Base-by-base conservation (phyloP, 2,888 invertebrate species). In the Selenia dentaria region DNA sequence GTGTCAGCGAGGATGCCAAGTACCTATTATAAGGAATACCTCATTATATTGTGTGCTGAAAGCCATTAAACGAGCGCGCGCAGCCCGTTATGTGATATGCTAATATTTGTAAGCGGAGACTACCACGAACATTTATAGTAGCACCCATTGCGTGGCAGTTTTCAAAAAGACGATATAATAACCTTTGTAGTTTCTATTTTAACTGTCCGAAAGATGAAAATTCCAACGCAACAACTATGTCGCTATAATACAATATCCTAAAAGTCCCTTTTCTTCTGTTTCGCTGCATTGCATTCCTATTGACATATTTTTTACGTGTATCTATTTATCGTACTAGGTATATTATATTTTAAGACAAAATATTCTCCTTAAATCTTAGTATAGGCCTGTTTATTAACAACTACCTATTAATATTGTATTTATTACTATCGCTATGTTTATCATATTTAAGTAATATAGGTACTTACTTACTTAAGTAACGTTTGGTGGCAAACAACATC, bases 341-440 rank as follows among this genome's bases (percentile, higher is more conserved):
- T 16, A 22, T 10, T 24, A n/a, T 24, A 24, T 1, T 24, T 25
- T 10, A 10, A 25, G 4, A 3, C 4, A 27, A 11, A 12, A 11
- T 27, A 11, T 27, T 6, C 27, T 26, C 25, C 2, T 10, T 10
- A 10, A 9, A 6, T 27, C 12, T 11, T 33, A 27, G 25, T 32
- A 4, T 24, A 31, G 12, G 11, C 28, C n/a, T 36, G 20, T 10
- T 32, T 41, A 11, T 16, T 25, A 6, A 20, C 18, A 18, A 13
- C 6, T 6, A 12, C 18, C 13, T 33, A 27, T 44, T 25, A 32
- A 37, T 44, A 36, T 13, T 34, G 31, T 37, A 16, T 16, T 3
- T 26, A 36, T 26, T 44, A 13, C 6, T 20, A 32, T 20, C 14
- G 12, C 12, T 37, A 27, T 14, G 14, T 25, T 26, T 14, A 24